phyloP scores from a whole-genome alignment of 2,888 invertebrate genomes.

The Cantharis nigra region DNA sequence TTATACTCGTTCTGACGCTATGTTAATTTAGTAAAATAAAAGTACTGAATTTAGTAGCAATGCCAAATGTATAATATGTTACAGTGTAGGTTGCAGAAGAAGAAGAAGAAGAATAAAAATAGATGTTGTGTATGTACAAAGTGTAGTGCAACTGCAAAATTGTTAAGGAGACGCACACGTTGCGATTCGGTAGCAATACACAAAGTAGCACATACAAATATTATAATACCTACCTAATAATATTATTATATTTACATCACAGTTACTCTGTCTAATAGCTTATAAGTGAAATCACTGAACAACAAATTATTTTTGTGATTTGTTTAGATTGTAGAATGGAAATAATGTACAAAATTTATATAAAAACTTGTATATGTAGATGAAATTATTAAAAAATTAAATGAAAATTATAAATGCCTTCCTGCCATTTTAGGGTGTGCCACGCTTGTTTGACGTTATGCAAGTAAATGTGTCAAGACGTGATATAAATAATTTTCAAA shows the following conservation, averaged over 20 bases:
- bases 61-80: conserved; percentile 58
- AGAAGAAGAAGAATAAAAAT: conserved; percentile 14
- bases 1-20: not conserved
- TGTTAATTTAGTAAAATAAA: conserved; percentile 13
- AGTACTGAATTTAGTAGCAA: conserved; percentile 45
- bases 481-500: conserved; percentile 55
- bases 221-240: not conserved
- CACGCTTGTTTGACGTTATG: conserved; percentile 55
- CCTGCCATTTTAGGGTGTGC: conserved; percentile 67
- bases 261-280: conserved; percentile 23
- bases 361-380: conserved; percentile 56
- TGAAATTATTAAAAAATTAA: conserved; percentile 56
- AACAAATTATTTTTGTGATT: conserved; percentile 60
- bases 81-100: conserved; percentile 49
- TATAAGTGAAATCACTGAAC: conserved; percentile 46
- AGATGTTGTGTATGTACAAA: conserved; percentile 55
- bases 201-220: conserved; percentile 45
- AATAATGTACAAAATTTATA: conserved; percentile 62
- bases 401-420: conserved; percentile 63
- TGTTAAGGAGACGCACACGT: conserved; percentile 40
- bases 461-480: conserved; percentile 46
- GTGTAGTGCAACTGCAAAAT: conserved; percentile 36
- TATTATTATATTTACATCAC: conserved; percentile 23
- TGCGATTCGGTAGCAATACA: conserved; percentile 41
- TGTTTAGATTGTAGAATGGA: conserved; percentile 56